Evolutionary conservation across 2,113 vertebrate genomes (phyloP).

Genomic region (Taxidea taxus): DNA sequence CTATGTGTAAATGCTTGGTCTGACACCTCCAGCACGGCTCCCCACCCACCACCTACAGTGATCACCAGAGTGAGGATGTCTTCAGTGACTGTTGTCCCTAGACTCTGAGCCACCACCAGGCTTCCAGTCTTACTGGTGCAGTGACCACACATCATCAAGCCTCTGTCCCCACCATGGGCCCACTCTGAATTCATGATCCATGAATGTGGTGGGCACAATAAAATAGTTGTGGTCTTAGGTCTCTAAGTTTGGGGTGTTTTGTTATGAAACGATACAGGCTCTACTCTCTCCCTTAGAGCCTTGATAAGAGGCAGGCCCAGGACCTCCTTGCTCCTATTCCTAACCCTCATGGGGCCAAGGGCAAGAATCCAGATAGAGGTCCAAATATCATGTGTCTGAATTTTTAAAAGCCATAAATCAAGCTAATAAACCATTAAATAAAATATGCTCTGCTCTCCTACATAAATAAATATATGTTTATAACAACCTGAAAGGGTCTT

Average conservation of each 20-base stretch:
- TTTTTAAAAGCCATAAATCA: not conserved
- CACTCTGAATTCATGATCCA: not conserved
- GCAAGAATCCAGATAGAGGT: not conserved
- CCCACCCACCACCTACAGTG: too few species aligned
- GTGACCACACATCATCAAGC: too few species aligned
- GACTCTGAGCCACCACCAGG: not conserved
- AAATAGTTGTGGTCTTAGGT: not conserved
- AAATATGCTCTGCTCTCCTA: not conserved
- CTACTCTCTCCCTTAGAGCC: not conserved
- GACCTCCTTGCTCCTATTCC: not conserved
- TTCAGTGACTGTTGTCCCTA: not conserved
- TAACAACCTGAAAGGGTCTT: not conserved
- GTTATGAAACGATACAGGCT: not conserved
- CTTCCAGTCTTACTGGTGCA: not conserved
- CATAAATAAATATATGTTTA: not conserved
- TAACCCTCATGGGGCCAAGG: not conserved
- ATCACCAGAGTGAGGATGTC: not conserved
- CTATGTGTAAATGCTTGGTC: not conserved
- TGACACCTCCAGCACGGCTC: too few species aligned
- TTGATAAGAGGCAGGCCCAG: not conserved
- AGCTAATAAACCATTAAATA: not conserved
- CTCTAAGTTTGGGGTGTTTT: not conserved
- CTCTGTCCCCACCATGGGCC: not conserved
- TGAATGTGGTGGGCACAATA: not conserved
- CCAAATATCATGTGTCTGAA: not conserved